Evolutionary conservation across 2,888 invertebrate species (phyloP), one percentile per base, ranked within the genome.

Genomic region (Phaedon cochleariae): DNA sequence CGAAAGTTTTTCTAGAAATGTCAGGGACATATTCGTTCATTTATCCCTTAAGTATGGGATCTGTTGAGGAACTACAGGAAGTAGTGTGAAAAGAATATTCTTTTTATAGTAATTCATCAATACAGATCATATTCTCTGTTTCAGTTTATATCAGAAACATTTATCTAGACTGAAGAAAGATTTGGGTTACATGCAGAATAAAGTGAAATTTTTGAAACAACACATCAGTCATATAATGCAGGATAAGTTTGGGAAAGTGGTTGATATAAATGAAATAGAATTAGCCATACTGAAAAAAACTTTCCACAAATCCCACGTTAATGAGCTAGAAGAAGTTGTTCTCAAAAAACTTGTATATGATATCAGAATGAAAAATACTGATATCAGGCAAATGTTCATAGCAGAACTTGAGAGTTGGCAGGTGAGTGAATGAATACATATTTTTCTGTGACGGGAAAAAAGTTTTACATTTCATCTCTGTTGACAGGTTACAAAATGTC

Each of bases 101-200:
- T n/a, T n/a, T n/a, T n/a, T n/a, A n/a, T n/a, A n/a, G n/a, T n/a
- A n/a, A n/a, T n/a, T n/a, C n/a, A n/a, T n/a, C n/a, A n/a, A n/a
- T n/a, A n/a, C n/a, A n/a, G n/a, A n/a, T n/a, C n/a, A n/a, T 20
- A 49, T 49, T 53, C 34, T 1, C n/a, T 61, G 21, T 65, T 70
- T 61, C 18, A 91, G 91, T 76, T 85, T 89, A 46, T 90, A 91
- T 77, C 87, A 89, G 67, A 86, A 86, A 0, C 92, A 93, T 77
- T 79, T 92, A 62, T 86, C 87, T 58, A 88, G 91, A 68, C 90
- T 93, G 89, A 88, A 88, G 79, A 84, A 89, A 0, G 92, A 93
- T 77, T 85, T 90, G 12, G 86, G 87, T 51, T 87, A 87, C 53
- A 93, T 93, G 92, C 85, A 87, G 7, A 81, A 82, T 0, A 85